phyloP scores from a whole-genome alignment of 2,888 invertebrate species.

The Endomychus coccineus region DNA sequence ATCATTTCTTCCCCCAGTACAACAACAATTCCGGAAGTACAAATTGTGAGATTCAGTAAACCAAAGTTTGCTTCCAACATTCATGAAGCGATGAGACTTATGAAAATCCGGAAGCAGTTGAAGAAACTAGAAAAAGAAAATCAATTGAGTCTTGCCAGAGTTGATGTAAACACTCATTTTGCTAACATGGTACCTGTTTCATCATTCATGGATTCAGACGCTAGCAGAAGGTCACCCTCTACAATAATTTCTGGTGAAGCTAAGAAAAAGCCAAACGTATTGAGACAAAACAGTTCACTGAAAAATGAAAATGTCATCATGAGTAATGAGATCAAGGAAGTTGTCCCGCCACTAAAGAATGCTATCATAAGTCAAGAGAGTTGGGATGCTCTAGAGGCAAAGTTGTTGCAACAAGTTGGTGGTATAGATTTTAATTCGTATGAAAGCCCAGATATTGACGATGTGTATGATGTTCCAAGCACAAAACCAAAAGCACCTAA shows the following conservation, averaged over 20 bases:
- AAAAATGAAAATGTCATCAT: background rate
- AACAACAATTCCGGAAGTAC: conserved; percentile 14
- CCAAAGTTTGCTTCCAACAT: conserved; percentile 63
- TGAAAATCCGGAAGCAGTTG: conserved; percentile 59
- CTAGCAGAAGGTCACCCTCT: too few species aligned
- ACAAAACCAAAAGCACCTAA: too few species aligned
- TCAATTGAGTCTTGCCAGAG: conserved; percentile 31
- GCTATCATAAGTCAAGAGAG: conserved; percentile 36
- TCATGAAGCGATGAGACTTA: conserved; percentile 56
- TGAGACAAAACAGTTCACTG: background rate
- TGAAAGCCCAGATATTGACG: conserved; percentile 22
- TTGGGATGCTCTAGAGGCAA: conserved; percentile 41
- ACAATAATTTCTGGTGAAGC: conserved; percentile 10
- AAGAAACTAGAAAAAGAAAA: conserved; percentile 52
- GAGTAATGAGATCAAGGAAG: conserved; percentile 5
- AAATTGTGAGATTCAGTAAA: conserved; percentile 48
- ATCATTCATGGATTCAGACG: too few species aligned
- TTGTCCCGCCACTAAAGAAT: conserved; percentile 3
- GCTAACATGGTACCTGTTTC: conserved; percentile 5
- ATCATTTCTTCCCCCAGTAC: too few species aligned
- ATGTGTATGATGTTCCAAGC: too few species aligned
- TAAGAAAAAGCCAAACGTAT: conserved; percentile 1
- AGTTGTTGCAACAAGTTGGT: conserved; percentile 34
- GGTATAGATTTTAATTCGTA: conserved; percentile 31
- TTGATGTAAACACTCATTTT: conserved; percentile 14